A percentile compares a stretch with the other conserved stretches of the same genome.
These are phyloP conservation scores for Synergus laeviventris DNA, from an alignment of 2,888 invertebrate species.

Conservation along the genomic window DNA sequence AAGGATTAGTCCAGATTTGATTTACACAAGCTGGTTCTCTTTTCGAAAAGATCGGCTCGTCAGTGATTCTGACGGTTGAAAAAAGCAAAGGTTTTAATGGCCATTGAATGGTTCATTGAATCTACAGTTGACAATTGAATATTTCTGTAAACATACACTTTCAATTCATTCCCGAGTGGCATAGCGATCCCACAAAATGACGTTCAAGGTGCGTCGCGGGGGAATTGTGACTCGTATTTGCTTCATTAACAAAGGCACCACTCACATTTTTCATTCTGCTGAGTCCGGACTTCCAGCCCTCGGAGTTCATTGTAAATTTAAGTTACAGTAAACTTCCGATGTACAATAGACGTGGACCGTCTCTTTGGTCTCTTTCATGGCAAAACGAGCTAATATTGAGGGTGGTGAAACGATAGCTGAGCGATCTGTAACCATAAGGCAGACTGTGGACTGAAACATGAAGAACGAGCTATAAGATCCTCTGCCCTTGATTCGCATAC, in stretches of 20 bases:
- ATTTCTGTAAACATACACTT: background rate
- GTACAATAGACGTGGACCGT: background rate
- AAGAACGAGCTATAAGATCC: conserved; percentile 13
- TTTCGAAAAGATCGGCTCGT: background rate
- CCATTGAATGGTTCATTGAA: background rate
- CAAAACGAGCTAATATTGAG: conserved; percentile 17
- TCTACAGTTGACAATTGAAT: background rate
- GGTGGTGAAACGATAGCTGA: conserved; percentile 20
- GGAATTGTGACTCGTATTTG: conserved; percentile 24
- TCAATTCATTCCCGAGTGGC: conserved; percentile 12
- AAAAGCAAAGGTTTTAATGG: background rate
- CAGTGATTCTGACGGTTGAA: background rate
- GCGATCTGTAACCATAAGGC: background rate
- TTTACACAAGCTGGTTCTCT: background rate
- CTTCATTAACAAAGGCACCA: conserved; percentile 24
- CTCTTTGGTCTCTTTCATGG: conserved; percentile 5
- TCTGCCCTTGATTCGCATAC: conserved; percentile 58
- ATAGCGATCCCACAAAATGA: conserved; percentile 13
- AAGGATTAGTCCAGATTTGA: background rate
- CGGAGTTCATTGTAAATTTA: background rate
- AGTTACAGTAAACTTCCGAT: background rate
- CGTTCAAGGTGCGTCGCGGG: conserved; percentile 24
- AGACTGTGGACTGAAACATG: background rate
- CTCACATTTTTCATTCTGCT: conserved; percentile 10
- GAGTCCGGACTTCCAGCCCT: background rate